Evolutionary conservation across 2,888 invertebrate genomes (phyloP).

Genomic region (Anagyrus pseudococci): DNA sequence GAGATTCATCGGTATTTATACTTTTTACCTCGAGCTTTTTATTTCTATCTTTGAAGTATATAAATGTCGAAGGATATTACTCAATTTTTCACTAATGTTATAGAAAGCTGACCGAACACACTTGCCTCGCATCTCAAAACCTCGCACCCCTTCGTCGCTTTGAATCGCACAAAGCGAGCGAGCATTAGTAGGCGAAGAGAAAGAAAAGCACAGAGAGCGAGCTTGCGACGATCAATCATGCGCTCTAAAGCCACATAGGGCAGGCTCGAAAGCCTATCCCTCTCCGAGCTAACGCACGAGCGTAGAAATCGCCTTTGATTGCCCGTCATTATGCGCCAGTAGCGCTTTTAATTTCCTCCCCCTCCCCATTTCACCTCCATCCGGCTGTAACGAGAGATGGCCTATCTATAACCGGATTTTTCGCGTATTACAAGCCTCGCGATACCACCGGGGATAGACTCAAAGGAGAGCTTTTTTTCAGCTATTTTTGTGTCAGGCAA

Average conservation of each 20-base stretch:
- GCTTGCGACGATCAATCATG: constrained; percentile 33
- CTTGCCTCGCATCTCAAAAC: too few species aligned
- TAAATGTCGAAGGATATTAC: too few species aligned
- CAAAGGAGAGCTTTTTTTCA: neutral
- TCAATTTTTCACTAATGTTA: too few species aligned
- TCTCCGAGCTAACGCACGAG: neutral
- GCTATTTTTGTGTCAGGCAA: neutral
- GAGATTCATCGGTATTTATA: too few species aligned
- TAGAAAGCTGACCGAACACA: too few species aligned
- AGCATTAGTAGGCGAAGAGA: neutral
- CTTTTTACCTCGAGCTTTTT: too few species aligned
- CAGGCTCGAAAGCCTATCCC: neutral
- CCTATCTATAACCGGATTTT: constrained; percentile 24
- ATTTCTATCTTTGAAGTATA: too few species aligned
- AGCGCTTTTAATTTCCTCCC: constrained; percentile 34
- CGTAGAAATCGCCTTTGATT: constrained; percentile 31
- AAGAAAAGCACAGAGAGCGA: constrained; percentile 9
- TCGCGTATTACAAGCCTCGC: constrained; percentile 1
- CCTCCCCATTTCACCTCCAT: neutral
- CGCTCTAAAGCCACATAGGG: constrained; percentile 1
- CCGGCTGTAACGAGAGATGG: constrained; percentile 7
- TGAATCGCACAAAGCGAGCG: too few species aligned
- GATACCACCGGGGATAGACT: neutral
- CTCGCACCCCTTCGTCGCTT: too few species aligned
- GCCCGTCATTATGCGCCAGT: constrained; percentile 31